Evolutionary conservation across 2,113 vertebrate species (phyloP).

Genomic region (Prinia subflava): DNA sequence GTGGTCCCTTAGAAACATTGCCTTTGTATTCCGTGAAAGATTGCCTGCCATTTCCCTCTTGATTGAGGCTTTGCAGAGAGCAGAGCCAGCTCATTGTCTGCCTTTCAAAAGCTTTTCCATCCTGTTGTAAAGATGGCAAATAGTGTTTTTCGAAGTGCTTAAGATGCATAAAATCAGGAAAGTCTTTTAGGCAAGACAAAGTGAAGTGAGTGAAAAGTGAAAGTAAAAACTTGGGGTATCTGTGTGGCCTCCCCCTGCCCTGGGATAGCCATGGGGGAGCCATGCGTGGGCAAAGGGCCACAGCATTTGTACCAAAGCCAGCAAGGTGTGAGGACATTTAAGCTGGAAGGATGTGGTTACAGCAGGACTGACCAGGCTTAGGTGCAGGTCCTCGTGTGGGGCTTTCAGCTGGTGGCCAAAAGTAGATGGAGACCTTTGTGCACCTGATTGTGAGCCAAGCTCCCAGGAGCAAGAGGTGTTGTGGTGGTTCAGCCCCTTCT

Average conservation of each 20-base stretch:
- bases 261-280: not conserved
- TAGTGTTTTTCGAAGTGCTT: conserved; percentile 19
- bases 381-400: not conserved
- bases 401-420: not conserved
- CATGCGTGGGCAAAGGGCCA: not conserved
- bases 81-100: conserved; percentile 49
- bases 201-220: not conserved
- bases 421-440: not conserved
- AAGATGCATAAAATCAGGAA: conserved; percentile 44
- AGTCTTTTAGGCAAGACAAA: not conserved
- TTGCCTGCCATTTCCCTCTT: conserved; percentile 54
- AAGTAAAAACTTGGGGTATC: not conserved
- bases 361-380: not conserved
- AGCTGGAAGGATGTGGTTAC: not conserved
- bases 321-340: not conserved
- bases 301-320: not conserved
- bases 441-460: not conserved
- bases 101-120: conserved; percentile 48
- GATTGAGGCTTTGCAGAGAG: conserved; percentile 34
- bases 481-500: not conserved
- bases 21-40: conserved; percentile 39
- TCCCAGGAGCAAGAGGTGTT: not conserved
- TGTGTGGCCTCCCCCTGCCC: not conserved
- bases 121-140: conserved; percentile 44
- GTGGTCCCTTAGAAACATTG: conserved; percentile 33